Evolutionary conservation across 37 sponge, comb jelly and placozoan genomes (phyloP), one percentile per base, ranked within the genome.

Genomic region (Chondrosia reniformis): DNA sequence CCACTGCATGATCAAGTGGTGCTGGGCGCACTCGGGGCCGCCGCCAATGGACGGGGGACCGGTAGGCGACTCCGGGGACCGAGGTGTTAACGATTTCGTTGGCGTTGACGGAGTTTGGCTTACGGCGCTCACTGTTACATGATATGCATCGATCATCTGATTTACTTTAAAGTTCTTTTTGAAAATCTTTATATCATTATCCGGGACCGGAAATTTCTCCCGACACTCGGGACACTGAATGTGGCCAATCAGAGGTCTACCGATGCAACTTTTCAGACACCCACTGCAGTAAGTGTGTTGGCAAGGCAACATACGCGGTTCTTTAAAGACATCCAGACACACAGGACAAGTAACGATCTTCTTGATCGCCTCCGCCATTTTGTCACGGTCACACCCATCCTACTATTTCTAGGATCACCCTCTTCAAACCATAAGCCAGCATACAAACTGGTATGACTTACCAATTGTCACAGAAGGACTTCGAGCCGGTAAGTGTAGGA

Each of bases 401-500:
- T n/a, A n/a, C n/a, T n/a, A n/a, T n/a, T n/a, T n/a, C n/a, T n/a
- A n/a, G n/a, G n/a, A n/a, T n/a, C n/a, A n/a, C n/a, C n/a, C n/a
- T n/a, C n/a, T n/a, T n/a, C n/a, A n/a, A n/a, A n/a, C n/a, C n/a
- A n/a, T n/a, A n/a, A n/a, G n/a, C n/a, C n/a, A n/a, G n/a, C n/a
- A n/a, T n/a, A n/a, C n/a, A n/a, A n/a, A n/a, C 74, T 17, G n/a
- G n/a, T n/a, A n/a, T n/a, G n/a, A n/a, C n/a, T n/a, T n/a, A n/a
- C n/a, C 56, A 58, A 13, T 31, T 74, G 63, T 63, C 65, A 34
- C 45, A 84, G 24, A 84, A 78, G 34, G 89, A 89, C 32, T 89
- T 89, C 46, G 79, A 81, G 73, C 85, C 89, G 42, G 89, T 89
- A 73, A 74, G 85, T 32, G 45, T 33, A 55, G 9, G 2, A 7